Conservation (phyloP, 2,888 invertebrate genomes). For the Heliothis peltigera region DNA sequence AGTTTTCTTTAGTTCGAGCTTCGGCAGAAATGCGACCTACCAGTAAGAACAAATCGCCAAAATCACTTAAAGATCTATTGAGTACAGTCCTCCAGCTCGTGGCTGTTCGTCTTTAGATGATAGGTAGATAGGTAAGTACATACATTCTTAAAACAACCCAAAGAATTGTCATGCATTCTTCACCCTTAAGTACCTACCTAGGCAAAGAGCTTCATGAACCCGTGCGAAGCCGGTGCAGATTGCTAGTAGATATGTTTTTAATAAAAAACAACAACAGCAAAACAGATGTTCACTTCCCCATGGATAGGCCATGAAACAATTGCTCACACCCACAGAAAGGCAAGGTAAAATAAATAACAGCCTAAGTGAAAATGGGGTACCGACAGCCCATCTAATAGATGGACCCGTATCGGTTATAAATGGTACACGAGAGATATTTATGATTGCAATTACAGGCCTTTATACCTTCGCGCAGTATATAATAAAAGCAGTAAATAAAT, state of each 20-base stretch:
- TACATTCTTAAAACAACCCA: too few species aligned
- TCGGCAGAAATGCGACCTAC: too few species aligned
- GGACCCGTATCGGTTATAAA: constrained; percentile 75
- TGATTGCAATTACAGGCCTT: constrained; percentile 80
- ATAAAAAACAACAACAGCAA: background rate
- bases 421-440: constrained; percentile 80
- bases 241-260: background rate
- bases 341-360: constrained; percentile 67
- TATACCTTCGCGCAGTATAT: constrained; percentile 59
- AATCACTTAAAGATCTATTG: too few species aligned
- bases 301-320: constrained; percentile 53
- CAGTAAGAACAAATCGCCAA: too few species aligned
- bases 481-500: constrained; percentile 54
- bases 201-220: too few species aligned
- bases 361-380: constrained; percentile 76
- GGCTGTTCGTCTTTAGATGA: too few species aligned
- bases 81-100: too few species aligned
- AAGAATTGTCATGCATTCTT: too few species aligned
- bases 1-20: too few species aligned
- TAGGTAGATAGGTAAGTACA: too few species aligned
- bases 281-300: constrained; percentile 58
- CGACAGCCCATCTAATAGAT: constrained; percentile 78
- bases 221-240: too few species aligned
- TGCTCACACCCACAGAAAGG: constrained; percentile 68
- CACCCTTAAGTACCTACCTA: too few species aligned